phyloP scores from a whole-genome alignment of 2,888 invertebrate genomes.

The Epinotia ramella region DNA sequence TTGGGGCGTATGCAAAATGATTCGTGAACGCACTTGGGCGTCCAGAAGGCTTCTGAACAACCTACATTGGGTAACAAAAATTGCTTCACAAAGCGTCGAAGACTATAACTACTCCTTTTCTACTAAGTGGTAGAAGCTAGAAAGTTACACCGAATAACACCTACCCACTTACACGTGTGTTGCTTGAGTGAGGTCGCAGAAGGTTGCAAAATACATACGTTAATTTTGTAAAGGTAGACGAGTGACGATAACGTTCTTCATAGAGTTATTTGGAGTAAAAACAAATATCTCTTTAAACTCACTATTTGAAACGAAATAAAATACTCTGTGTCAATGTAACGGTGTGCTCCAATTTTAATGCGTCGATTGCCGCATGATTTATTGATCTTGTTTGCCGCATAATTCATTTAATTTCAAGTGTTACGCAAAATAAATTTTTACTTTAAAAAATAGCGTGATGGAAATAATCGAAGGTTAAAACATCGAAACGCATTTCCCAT shows the following conservation, averaged over 20 bases:
- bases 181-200: slow-evolving; percentile 1
- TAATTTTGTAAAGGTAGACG: background rate
- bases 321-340: background rate
- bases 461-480: slow-evolving; percentile 34
- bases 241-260: background rate
- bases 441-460: slow-evolving; percentile 14
- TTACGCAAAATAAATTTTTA: slow-evolving; percentile 28
- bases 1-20: too few relatives aligned
- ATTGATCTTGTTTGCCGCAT: slow-evolving; percentile 15
- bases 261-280: background rate
- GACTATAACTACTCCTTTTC: background rate
- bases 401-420: slow-evolving; percentile 22
- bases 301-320: background rate
- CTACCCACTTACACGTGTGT: background rate
- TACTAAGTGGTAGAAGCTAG: background rate
- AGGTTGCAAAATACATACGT: background rate
- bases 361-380: background rate
- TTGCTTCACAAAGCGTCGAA: background rate
- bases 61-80: background rate
- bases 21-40: background rate
- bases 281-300: background rate
- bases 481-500: slow-evolving; percentile 7
- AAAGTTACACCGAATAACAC: background rate
- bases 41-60: background rate
- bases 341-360: slow-evolving; percentile 14